These are phyloP conservation scores for Ectemnius cavifrons DNA, from an alignment of 2,888 invertebrate genomes.

Conservation along the genomic window DNA sequence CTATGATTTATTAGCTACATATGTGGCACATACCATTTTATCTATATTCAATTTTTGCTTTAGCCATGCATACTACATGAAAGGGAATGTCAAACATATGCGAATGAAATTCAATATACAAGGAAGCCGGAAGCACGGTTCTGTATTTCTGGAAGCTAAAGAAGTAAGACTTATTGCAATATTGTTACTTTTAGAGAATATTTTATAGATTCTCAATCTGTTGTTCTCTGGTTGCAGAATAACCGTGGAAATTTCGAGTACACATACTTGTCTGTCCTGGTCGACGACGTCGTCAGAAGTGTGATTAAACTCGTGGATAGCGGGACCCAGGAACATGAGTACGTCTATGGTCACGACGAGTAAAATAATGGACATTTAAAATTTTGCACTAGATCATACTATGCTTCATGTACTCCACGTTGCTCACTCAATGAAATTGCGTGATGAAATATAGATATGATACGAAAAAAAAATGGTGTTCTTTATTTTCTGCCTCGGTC, in stretches of 20 bases:
- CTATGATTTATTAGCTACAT: background rate
- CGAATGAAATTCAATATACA: constrained; percentile 95
- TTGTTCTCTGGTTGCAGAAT: constrained; percentile 81
- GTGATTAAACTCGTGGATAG: constrained; percentile 90
- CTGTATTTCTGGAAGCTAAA: constrained; percentile 91
- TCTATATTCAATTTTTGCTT: constrained; percentile 36
- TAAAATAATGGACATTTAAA: too few species aligned
- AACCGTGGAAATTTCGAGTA: constrained; percentile 88
- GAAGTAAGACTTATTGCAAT: constrained; percentile 80
- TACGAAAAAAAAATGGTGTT: too few species aligned
- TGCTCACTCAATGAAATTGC: too few species aligned
- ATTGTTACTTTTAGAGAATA: too few species aligned
- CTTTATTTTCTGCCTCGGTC: too few species aligned
- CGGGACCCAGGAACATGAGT: constrained; percentile 72
- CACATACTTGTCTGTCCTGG: constrained; percentile 89
- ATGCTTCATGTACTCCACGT: too few species aligned
- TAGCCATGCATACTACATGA: constrained; percentile 86
- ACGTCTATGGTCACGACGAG: background rate
- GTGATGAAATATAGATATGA: too few species aligned
- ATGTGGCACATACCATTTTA: background rate
- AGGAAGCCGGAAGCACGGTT: constrained; percentile 88
- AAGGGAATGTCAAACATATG: constrained; percentile 88
- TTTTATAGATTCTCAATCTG: too few species aligned
- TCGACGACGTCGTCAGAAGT: constrained; percentile 87
- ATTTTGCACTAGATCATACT: too few species aligned